Base-by-base conservation (phyloP, 2,113 vertebrate species). In the Boleophthalmus pectinirostris region DNA sequence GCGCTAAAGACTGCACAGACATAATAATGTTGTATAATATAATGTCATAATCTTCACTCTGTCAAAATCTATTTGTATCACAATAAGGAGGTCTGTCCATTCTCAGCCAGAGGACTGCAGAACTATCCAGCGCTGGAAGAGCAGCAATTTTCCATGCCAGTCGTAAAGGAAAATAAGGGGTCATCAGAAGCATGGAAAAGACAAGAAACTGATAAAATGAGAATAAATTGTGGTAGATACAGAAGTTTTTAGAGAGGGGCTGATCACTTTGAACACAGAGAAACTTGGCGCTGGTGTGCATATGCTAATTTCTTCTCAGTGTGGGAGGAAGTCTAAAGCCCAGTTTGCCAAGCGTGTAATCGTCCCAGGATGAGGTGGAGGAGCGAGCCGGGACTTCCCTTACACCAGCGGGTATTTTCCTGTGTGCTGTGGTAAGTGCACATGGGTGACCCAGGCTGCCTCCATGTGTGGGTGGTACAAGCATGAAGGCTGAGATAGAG, bases 391-490 rank as follows among this genome's bases (percentile, higher is more conserved):
- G 92, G 89, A 92, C 90, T 93, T 91, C 92, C 91, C 90, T 84
- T 83, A 68, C 68, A 89, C 84, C 87, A 90, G 87, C 86, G 88
- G 88, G 89, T 90, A 90, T 90, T 93, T 91, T 91, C 83, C 90
- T 90, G 89, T 91, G 70, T 83, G 89, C 82, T 86, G 85, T 85
- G 90, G 85, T 90, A 82, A 72, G 56, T 83, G 86, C 85, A 90
- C 85, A 88, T 90, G 85, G 82, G 76, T 89, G 88, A 90, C 89
- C 90, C 73, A 23, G 73, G 67, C 73, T 85, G 79, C 73, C 73
- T 87, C 74, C 69, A 69, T 24, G 23, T 79, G 64, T 72, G 63
- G 79, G 76, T 61, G 35, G 70, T n/a, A 54, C 61, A 70, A 47
- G 68, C 57, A 66, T 54, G n/a, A 25, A 45, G 65, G 10, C 65